Percentiles rank a stretch among this genome's conserved stretches.
These are phyloP conservation scores for Neostethus bicornis DNA, from an alignment of 2,797 vertebrate genomes.

Conservation along the genomic window DNA sequence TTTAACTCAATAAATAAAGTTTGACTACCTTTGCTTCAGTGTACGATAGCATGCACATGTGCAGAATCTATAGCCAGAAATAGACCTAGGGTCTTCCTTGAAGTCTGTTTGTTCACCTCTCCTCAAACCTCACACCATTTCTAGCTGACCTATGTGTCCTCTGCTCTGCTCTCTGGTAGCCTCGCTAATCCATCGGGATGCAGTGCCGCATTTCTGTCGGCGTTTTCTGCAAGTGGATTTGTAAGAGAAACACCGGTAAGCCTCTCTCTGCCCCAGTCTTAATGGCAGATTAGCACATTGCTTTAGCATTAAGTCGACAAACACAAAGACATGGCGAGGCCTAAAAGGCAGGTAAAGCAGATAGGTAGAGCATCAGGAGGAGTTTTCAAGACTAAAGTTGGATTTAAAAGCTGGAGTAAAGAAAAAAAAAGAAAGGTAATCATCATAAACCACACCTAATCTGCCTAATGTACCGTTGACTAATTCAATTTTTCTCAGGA, in stretches of 20 bases:
- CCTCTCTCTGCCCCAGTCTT: conserved; percentile 71
- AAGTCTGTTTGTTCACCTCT: conserved; percentile 10
- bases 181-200: conserved; percentile 71
- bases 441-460: conserved; percentile 65
- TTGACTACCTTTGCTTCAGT: no score
- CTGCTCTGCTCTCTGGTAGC: conserved; percentile 16
- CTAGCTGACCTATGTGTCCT: conserved; percentile 18
- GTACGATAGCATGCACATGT: conserved; percentile 31
- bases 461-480: conserved; percentile 69
- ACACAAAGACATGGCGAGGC: conserved; percentile 47
- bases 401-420: conserved; percentile 19
- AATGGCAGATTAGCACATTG: conserved; percentile 78
- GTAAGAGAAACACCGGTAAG: conserved; percentile 80
- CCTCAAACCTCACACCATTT: conserved; percentile 21
- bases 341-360: conserved; percentile 66
- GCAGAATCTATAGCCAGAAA: conserved; percentile 11
- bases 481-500: conserved; percentile 61
- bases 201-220: conserved; percentile 57
- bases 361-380: conserved; percentile 58
- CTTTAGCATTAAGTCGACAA: conserved; percentile 72
- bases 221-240: conserved; percentile 79
- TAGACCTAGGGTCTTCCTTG: conserved; percentile 3
- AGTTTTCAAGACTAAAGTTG: conserved; percentile 37
- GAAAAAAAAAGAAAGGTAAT: conserved; percentile 10
- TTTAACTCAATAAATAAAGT: no score